Percentiles rank a stretch among this genome's conserved stretches.
phyloP scores from a whole-genome alignment of 2,888 invertebrate genomes.

The Oscheius sp. region DNA sequence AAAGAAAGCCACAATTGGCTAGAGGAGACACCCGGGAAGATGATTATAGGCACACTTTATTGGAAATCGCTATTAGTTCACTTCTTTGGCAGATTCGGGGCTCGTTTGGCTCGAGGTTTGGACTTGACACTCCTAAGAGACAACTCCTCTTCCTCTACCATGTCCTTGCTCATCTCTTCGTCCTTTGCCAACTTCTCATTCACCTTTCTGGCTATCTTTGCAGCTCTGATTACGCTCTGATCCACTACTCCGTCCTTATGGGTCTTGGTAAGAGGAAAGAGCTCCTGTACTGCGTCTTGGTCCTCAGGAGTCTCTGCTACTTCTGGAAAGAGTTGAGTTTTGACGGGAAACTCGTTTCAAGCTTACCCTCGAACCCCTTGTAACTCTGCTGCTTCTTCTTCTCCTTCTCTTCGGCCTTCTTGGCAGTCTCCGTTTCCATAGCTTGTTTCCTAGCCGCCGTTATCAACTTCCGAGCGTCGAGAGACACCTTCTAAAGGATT shows the following conservation, averaged over 20 bases:
- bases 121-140: background rate
- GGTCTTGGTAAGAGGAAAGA: background rate
- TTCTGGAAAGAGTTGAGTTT: background rate
- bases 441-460: slow-evolving; percentile 7
- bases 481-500: background rate
- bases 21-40: background rate
- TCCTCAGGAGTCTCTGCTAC: background rate
- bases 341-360: background rate
- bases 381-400: background rate
- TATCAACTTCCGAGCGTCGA: slow-evolving; percentile 10
- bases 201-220: background rate
- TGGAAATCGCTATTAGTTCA: background rate
- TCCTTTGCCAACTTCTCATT: background rate
- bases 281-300: background rate
- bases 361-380: slow-evolving; percentile 9
- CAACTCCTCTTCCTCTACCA: background rate
- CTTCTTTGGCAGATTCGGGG: background rate
- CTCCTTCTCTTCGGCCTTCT: slow-evolving; percentile 7
- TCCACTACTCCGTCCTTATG: slow-evolving; percentile 7
- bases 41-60: background rate
- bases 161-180: background rate
- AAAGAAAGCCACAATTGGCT: background rate
- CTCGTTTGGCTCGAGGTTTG: background rate
- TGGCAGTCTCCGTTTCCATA: background rate
- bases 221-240: background rate